phyloP scores from a whole-genome alignment of 2,113 vertebrate species.

The Oryzias melastigma region DNA sequence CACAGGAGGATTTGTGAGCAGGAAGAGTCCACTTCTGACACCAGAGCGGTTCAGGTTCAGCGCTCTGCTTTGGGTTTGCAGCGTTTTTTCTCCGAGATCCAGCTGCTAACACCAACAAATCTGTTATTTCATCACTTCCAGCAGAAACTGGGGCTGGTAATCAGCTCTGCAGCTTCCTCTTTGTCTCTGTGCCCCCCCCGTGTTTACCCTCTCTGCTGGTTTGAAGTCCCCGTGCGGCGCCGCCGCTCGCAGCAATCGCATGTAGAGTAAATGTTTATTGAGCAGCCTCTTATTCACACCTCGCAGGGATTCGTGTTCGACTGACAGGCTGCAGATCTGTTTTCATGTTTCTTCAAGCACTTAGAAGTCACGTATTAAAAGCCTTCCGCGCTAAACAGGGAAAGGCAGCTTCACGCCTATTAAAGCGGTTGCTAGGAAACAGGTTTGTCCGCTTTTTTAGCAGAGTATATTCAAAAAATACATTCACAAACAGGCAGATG shows the following conservation, averaged over 20 bases:
- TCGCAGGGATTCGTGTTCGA: conserved; percentile 17
- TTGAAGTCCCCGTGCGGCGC: conserved; percentile 5
- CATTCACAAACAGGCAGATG: conserved; percentile 13
- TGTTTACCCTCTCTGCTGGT: conserved; percentile 7
- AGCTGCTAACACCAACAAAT: not conserved
- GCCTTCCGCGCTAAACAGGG: conserved; percentile 30
- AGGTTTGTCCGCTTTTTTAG: conserved; percentile 26
- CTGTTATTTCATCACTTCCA: conserved; percentile 11
- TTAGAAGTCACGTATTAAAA: conserved; percentile 41
- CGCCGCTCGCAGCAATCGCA: conserved; percentile 17
- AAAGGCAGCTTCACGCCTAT: conserved; percentile 22
- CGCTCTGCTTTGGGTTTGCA: no score
- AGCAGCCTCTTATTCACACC: conserved; percentile 23
- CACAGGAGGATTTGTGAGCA: no score
- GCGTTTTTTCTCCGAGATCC: no score
- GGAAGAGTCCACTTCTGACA: no score
- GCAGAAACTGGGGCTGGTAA: conserved; percentile 2
- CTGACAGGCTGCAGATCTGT: conserved; percentile 34
- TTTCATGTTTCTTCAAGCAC: conserved; percentile 35
- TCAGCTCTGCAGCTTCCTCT: not conserved
- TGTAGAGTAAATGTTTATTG: conserved; percentile 44
- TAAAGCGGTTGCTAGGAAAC: conserved; percentile 62
- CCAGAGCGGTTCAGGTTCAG: no score
- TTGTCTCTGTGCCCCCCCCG: conserved; percentile 1
- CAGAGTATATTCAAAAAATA: conserved; percentile 22